These are phyloP conservation scores for Falco naumanni DNA, from an alignment of 2,797 vertebrate species.

Conservation along the genomic window DNA sequence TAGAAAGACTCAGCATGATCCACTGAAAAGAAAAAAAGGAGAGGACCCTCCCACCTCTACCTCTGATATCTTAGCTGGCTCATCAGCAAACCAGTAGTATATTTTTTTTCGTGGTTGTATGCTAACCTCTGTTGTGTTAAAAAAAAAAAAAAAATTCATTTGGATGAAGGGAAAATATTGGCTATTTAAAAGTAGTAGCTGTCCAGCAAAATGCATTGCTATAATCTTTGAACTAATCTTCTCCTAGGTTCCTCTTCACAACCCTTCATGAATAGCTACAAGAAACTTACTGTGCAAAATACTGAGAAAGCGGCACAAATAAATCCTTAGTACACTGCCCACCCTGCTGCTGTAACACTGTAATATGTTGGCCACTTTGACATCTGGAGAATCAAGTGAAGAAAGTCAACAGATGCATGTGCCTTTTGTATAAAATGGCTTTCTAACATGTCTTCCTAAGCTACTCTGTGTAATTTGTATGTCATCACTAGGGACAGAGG, in stretches of 20 bases:
- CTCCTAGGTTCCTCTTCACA: not conserved
- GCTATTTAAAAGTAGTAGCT: conserved; percentile 7
- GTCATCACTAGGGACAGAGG: not conserved
- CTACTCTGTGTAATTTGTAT: not conserved
- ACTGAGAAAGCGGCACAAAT: not conserved
- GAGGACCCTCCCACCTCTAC: not conserved
- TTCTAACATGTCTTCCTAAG: not conserved
- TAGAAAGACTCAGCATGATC: conserved; percentile 24
- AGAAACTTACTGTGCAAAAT: not conserved
- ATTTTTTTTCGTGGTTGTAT: not conserved
- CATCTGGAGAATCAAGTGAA: not conserved
- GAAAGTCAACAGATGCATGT: not conserved
- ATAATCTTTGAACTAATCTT: not conserved
- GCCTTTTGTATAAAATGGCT: not conserved
- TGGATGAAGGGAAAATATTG: not conserved
- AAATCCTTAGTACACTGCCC: not conserved
- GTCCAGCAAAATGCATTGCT: not conserved
- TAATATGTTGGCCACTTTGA: not conserved
- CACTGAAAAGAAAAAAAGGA: not conserved
- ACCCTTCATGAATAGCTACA: not conserved
- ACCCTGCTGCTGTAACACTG: not conserved
- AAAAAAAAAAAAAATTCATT: not conserved
- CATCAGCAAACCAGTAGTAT: not conserved
- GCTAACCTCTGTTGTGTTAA: not conserved
- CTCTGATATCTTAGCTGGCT: not conserved